Evolutionary conservation across 2,888 invertebrate genomes (phyloP), one percentile per base, ranked within the genome.

Genomic region (Tetragnatha montana): DNA sequence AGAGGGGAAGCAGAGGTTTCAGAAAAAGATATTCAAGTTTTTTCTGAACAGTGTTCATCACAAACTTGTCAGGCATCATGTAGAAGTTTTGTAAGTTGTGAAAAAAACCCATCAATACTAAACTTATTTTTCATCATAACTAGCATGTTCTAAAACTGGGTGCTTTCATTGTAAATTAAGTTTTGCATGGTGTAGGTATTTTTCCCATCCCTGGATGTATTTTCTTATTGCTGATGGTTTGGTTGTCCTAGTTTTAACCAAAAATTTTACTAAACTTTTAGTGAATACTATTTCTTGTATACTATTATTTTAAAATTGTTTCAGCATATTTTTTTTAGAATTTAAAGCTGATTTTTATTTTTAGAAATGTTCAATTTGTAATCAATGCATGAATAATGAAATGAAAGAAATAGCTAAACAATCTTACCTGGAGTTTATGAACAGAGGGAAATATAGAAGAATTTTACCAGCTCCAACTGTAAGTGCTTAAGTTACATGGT

Each of bases 381-480:
- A 95, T 91, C 95, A 95, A 0, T 99, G 99, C 93, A 94, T 97
- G 71, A 95, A 95, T 1, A 93, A 94, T 0, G 95, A 95, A 60
- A 94, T 96, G 69, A 94, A 94, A 91, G 93, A 93, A 17, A 95
- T 94, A 86, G 93, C 98, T 12, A 94, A 95, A 81, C 94, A 94
- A 91, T 96, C 98, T 0, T 96, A 96, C 92, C 94, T 95, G 82
- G 98, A 99, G 93, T 97, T 97, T 93, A 93, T 96, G 22, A 96
- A 97, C 93, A 95, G 95, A 92, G 96, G 96, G 87, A 96, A 96
- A 92, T 98, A 96, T 93, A 95, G 96, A 92, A 95, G 98, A 92
- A 95, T 98, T 49, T 96, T 97, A 92, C 98, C 98, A 0, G 96
- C 96, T 8, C 92, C 93, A 8, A 86, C 91, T 79, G 92, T 92